A percentile compares a stretch with the other conserved stretches of the same genome.
Evolutionary conservation across 2,888 invertebrate species (phyloP).

Genomic region (Plagiodera versicolora): DNA sequence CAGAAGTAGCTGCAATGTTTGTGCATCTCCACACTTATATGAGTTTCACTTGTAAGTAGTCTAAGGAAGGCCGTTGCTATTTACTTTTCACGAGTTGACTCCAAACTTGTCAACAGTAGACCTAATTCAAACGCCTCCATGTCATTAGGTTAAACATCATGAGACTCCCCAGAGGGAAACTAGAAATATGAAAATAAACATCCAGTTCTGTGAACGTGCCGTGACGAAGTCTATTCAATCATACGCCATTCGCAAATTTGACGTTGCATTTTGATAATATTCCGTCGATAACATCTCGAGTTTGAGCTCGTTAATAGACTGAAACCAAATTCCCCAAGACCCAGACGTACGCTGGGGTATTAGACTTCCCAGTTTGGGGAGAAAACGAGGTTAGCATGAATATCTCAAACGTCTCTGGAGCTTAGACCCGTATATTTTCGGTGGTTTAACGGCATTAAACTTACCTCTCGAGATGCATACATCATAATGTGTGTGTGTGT

Average conservation of each 20-base stretch:
- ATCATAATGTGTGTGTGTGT: not conserved
- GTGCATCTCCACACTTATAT: no score
- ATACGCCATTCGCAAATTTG: not conserved
- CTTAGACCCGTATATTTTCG: not conserved
- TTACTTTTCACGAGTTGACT: no score
- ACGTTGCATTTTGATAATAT: not conserved
- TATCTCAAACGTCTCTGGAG: slow-evolving; percentile 1
- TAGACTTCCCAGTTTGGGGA: slow-evolving; percentile 4
- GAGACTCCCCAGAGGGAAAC: no score
- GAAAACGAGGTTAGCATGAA: slow-evolving; percentile 1
- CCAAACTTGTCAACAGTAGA: no score
- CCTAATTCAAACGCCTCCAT: no score
- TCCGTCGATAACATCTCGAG: not conserved
- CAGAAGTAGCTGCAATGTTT: no score
- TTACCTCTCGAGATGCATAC: not conserved
- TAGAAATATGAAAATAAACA: no score
- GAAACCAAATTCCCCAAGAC: slow-evolving; percentile 1
- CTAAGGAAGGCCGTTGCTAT: no score
- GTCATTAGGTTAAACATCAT: no score
- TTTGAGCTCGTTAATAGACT: not conserved
- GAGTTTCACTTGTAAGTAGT: no score
- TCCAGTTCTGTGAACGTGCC: no score
- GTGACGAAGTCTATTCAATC: no score
- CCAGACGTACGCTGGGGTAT: slow-evolving; percentile 1
- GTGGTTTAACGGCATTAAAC: not conserved